Percentiles rank a stretch among this genome's conserved stretches.
Conservation (phyloP, 2,797 vertebrate genomes). For the Sandelia bainsii region DNA sequence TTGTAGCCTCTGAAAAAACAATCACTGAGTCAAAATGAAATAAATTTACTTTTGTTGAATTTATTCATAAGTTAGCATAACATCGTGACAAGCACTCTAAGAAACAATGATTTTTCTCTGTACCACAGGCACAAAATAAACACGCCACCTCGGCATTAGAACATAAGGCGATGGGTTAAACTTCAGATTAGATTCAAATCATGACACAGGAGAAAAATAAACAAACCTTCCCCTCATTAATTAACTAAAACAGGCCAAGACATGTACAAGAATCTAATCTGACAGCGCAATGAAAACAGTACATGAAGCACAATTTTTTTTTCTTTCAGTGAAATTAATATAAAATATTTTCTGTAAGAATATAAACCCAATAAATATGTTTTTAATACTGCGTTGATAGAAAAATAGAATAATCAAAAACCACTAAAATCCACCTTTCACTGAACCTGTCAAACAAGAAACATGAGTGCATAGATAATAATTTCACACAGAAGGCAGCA, state of each 20-base stretch:
- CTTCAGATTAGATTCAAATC: constrained; percentile 35
- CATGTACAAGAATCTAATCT: constrained; percentile 9
- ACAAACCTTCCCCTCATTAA: constrained; percentile 39
- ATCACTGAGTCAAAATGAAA: constrained; percentile 10
- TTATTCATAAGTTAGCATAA: constrained; percentile 74
- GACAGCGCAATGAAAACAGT: constrained; percentile 26
- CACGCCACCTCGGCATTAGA: constrained; percentile 63
- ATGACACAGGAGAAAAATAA: constrained; percentile 22
- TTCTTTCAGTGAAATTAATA: constrained; percentile 51
- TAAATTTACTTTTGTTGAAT: constrained; percentile 48
- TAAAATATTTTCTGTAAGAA: constrained; percentile 69
- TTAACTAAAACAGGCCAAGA: constrained; percentile 35
- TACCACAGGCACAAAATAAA: constrained; percentile 80
- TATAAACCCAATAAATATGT: constrained; percentile 82
- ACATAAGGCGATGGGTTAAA: constrained; percentile 71
- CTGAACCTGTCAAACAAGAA: constrained; percentile 30
- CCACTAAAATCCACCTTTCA: constrained; percentile 40
- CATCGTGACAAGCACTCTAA: constrained; percentile 66
- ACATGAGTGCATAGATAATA: constrained; percentile 65
- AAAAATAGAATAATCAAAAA: constrained; percentile 74
- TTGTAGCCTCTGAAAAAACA: constrained; percentile 20
- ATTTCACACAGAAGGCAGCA: constrained; percentile 36
- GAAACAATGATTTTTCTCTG: constrained; percentile 58
- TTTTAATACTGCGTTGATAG: constrained; percentile 73
- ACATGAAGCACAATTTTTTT: constrained; percentile 30